phyloP scores from a whole-genome alignment of 2,113 vertebrate genomes.

The Sorex araneus region DNA sequence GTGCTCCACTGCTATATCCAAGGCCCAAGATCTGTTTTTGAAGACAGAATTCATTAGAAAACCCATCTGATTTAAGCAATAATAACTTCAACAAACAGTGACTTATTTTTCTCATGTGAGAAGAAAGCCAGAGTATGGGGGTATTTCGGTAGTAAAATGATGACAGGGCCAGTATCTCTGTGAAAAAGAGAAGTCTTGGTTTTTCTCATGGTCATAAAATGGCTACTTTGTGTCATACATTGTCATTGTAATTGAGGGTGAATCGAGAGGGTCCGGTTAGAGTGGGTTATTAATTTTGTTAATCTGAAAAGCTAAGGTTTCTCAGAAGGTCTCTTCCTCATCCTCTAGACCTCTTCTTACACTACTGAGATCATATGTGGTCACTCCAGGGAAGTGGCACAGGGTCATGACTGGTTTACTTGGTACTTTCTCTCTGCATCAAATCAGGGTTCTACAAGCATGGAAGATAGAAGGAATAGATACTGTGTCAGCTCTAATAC shows the following conservation, averaged over 20 bases:
- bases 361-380: not conserved
- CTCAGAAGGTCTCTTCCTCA: not conserved
- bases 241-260: not conserved
- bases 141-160: not conserved
- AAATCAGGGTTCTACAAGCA: not conserved
- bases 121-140: not conserved
- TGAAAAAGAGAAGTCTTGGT: not conserved
- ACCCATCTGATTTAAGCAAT: not conserved
- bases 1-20: too few species aligned
- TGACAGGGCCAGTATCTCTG: not conserved
- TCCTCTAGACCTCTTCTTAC: not conserved
- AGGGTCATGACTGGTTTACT: not conserved
- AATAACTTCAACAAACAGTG: not conserved
- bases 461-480: not conserved
- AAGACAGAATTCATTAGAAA: not conserved
- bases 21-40: not conserved
- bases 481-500: not conserved
- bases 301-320: slow-evolving; percentile 39
- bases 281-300: slow-evolving; percentile 28
- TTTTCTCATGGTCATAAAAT: slow-evolving; percentile 55
- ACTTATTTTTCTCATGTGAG: slow-evolving; percentile 31
- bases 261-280: not conserved
- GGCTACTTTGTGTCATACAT: not conserved
- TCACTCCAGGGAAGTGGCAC: not conserved
- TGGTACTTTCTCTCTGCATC: not conserved